Evolutionary conservation across 2,888 invertebrate species (phyloP).

Genomic region (Andrena chrysosceles): DNA sequence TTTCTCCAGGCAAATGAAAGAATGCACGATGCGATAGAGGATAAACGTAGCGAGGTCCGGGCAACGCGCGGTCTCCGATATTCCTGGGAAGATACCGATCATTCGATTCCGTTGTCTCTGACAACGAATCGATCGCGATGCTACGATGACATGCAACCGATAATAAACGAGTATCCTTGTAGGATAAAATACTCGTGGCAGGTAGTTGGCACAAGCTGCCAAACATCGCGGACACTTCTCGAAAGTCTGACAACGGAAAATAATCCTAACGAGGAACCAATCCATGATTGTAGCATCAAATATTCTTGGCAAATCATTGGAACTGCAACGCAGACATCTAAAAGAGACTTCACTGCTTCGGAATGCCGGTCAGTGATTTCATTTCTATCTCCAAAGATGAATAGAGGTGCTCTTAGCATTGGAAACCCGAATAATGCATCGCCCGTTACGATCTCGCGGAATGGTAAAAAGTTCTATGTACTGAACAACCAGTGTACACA

Average conservation of each 20-base stretch:
- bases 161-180: slow-evolving; percentile 44
- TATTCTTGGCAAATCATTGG: slow-evolving; percentile 80
- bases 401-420: not conserved
- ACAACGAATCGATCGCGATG: not conserved
- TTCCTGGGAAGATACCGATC: not conserved
- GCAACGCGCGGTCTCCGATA: not conserved
- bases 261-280: not conserved
- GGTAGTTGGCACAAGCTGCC: slow-evolving; percentile 69
- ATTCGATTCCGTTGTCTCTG: not conserved
- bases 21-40: too few relatives aligned
- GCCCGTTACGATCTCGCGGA: not conserved
- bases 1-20: not conserved
- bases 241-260: slow-evolving; percentile 43
- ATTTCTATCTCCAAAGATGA: slow-evolving; percentile 37
- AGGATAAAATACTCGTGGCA: slow-evolving; percentile 78
- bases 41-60: not conserved
- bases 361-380: slow-evolving; percentile 67
- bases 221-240: slow-evolving; percentile 72
- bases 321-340: slow-evolving; percentile 70
- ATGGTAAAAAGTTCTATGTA: slow-evolving; percentile 49
- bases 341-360: slow-evolving; percentile 45
- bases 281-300: slow-evolving; percentile 68
- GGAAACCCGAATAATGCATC: not conserved
- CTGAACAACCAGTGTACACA: slow-evolving; percentile 69
- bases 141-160: not conserved